Conservation (phyloP, 1,140 invertebrate species). For the Halictus rubicundus region DNA sequence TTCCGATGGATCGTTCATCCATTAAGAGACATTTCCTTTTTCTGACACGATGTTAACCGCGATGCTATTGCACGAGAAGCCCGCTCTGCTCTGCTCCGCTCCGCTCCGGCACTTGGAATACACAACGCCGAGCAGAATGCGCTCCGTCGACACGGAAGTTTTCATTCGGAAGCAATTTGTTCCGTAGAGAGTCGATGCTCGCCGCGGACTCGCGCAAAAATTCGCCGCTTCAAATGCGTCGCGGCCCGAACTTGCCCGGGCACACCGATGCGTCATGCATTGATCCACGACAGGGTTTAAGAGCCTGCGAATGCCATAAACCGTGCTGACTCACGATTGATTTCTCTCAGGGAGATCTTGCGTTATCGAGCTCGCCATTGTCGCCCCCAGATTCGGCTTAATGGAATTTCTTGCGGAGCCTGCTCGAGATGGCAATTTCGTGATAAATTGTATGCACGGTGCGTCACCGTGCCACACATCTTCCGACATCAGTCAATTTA, state of each 20-base stretch:
- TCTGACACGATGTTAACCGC: background rate
- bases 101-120: background rate
- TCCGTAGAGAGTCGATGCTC: background rate
- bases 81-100: no score
- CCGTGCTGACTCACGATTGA: background rate
- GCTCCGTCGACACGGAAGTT: background rate
- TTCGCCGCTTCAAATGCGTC: no score
- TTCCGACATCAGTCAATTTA: background rate
- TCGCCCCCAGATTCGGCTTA: background rate
- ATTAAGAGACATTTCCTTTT: constrained; percentile 26
- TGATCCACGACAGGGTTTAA: background rate
- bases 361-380: background rate
- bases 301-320: background rate
- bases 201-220: background rate
- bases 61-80: background rate
- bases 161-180: constrained; percentile 17
- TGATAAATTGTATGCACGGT: background rate
- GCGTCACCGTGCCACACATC: background rate
- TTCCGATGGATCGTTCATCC: constrained; percentile 15
- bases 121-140: background rate
- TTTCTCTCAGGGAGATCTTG: background rate
- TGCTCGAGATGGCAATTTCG: background rate
- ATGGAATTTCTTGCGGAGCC: background rate
- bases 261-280: background rate
- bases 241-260: no score